These are phyloP conservation scores for Copidosoma aretas DNA, from an alignment of 2,888 invertebrate species.

Conservation along the genomic window DNA sequence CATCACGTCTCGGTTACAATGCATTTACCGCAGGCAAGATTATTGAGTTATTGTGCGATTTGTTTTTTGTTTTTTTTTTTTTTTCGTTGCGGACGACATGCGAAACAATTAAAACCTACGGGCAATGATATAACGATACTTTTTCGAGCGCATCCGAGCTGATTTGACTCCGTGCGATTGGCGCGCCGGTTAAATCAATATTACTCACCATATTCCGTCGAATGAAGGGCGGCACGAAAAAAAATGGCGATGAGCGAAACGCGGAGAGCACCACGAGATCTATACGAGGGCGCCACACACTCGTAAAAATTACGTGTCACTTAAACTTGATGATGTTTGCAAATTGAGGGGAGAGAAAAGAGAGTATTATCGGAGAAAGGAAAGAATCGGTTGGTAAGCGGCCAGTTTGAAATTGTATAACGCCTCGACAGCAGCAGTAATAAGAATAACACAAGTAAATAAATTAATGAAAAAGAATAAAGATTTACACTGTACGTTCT, in stretches of 20 bases:
- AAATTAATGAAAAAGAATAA: too few relatives aligned
- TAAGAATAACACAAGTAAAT: conserved; percentile 18
- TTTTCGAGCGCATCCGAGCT: too few relatives aligned
- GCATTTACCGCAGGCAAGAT: too few relatives aligned
- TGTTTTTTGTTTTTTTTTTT: too few relatives aligned
- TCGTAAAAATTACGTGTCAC: neutral
- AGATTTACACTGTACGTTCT: conserved; percentile 30
- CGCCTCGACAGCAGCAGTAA: conserved; percentile 40
- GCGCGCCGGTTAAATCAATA: too few relatives aligned
- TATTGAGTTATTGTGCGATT: too few relatives aligned
- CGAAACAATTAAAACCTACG: too few relatives aligned
- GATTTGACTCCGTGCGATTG: too few relatives aligned
- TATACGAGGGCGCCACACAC: conserved; percentile 9
- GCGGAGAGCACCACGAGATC: conserved; percentile 14
- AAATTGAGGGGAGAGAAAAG: conserved; percentile 29
- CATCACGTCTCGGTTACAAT: too few relatives aligned
- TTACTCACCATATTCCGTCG: neutral
- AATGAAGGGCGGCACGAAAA: neutral
- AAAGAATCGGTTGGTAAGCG: too few relatives aligned
- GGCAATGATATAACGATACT: too few relatives aligned
- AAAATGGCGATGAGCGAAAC: neutral
- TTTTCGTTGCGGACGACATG: too few relatives aligned
- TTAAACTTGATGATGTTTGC: neutral
- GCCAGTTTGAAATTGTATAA: conserved; percentile 16
- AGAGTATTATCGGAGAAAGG: neutral